phyloP scores from a whole-genome alignment of 2,113 vertebrate genomes.

The Triplophysa tibetana region DNA sequence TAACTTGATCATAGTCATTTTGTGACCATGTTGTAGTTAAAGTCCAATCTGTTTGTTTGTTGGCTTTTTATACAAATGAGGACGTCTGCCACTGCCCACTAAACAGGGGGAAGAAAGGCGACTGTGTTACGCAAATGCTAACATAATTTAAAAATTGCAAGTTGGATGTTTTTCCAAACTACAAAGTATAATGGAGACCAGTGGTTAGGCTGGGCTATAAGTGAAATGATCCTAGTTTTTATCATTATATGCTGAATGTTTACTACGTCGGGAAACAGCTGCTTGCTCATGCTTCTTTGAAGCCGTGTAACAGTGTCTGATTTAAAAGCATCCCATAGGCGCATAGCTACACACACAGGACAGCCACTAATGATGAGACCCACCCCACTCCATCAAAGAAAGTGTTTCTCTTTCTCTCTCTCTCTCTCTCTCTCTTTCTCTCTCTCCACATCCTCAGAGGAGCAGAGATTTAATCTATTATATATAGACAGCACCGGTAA shows the following conservation, averaged over 20 bases:
- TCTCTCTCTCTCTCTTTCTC: not conserved
- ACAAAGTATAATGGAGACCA: slow-evolving; percentile 9
- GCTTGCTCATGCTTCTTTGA: slow-evolving; percentile 23
- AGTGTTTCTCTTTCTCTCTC: slow-evolving; percentile 20
- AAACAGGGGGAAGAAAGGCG: not conserved
- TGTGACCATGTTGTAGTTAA: slow-evolving; percentile 9
- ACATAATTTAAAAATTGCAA: slow-evolving; percentile 14
- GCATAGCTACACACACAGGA: slow-evolving; percentile 2
- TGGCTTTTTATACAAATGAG: slow-evolving; percentile 1
- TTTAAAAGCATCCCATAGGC: slow-evolving; percentile 38
- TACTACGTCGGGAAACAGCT: slow-evolving; percentile 21
- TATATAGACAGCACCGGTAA: not conserved
- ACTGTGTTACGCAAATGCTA: not conserved
- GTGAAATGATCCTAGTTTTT: not conserved
- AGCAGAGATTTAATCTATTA: slow-evolving; percentile 16
- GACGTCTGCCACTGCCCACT: not conserved
- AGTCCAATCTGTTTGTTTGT: slow-evolving; percentile 13
- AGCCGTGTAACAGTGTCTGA: not conserved
- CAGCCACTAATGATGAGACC: slow-evolving; percentile 23
- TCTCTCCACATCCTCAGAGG: not conserved
- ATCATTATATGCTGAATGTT: slow-evolving; percentile 18
- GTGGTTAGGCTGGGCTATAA: not conserved
- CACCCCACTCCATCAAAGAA: slow-evolving; percentile 35
- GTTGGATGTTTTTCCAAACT: slow-evolving; percentile 9
- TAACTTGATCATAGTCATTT: slow-evolving; percentile 32